Evolutionary conservation across 2,888 invertebrate genomes (phyloP).

Genomic region (Operophtera brumata): DNA sequence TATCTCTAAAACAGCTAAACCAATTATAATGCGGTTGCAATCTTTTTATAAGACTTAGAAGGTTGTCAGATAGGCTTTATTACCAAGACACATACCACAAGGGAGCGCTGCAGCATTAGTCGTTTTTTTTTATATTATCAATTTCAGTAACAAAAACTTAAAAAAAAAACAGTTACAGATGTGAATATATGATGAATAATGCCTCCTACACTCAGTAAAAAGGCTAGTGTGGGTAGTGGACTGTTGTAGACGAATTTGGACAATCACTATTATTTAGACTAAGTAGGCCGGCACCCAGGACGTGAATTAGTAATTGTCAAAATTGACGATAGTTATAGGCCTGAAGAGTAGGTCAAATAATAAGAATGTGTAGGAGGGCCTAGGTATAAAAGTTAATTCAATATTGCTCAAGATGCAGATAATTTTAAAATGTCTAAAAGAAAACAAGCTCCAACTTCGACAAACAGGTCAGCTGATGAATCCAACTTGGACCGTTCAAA

Average conservation of each 20-base stretch:
- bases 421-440: not conserved
- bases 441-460: too few species aligned
- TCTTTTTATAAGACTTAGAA: too few species aligned
- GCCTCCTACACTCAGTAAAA: conserved; percentile 42
- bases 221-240: conserved; percentile 33
- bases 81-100: too few species aligned
- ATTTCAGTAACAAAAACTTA: too few species aligned
- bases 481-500: too few species aligned
- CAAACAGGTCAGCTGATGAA: too few species aligned
- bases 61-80: too few species aligned
- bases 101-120: too few species aligned
- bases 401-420: not conserved
- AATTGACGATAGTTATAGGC: conserved; percentile 37
- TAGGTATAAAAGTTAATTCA: not conserved
- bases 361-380: conserved; percentile 11
- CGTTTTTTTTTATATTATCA: too few species aligned
- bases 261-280: conserved; percentile 52
- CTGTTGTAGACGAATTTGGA: conserved; percentile 52
- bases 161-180: conserved; percentile 14
- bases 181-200: conserved; percentile 26
- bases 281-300: conserved; percentile 59
- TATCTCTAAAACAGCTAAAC: too few species aligned
- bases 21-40: too few species aligned
- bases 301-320: conserved; percentile 44
- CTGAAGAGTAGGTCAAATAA: conserved; percentile 32